phyloP scores from a whole-genome alignment of 2,113 vertebrate genomes.

The Chionis minor region DNA sequence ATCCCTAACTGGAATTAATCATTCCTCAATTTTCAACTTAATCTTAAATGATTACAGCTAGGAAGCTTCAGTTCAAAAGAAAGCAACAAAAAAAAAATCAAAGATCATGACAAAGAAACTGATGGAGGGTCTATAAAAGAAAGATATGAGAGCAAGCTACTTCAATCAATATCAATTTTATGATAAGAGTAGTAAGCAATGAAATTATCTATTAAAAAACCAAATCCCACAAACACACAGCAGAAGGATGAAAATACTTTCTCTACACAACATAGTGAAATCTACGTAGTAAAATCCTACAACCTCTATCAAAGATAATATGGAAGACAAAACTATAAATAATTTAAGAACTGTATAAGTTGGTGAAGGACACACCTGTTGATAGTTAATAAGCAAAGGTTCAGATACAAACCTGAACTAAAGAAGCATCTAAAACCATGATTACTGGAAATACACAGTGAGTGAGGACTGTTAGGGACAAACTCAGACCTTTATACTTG shows the following conservation, averaged over 20 bases:
- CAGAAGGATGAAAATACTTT: background rate
- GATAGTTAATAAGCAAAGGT: background rate
- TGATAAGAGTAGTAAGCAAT: background rate
- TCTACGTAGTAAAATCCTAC: background rate
- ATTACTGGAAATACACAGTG: background rate
- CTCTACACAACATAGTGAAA: background rate
- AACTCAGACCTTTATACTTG: background rate
- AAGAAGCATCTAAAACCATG: background rate
- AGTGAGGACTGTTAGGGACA: background rate
- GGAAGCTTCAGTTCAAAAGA: background rate
- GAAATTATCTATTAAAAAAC: background rate
- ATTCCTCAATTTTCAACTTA: background rate
- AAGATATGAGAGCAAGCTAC: background rate
- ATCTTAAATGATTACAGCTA: background rate
- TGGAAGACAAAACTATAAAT: background rate
- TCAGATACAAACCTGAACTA: background rate
- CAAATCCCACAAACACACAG: background rate
- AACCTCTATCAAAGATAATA: background rate
- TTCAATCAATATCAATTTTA: background rate
- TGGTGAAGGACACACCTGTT: background rate
- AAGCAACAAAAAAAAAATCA: background rate
- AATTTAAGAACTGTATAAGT: background rate
- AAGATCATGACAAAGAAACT: background rate
- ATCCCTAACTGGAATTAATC: background rate
- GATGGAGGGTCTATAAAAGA: background rate